A percentile compares a stretch with the other conserved stretches of the same genome.
phyloP scores from a whole-genome alignment of 2,113 vertebrate species.

The Rana temporaria region DNA sequence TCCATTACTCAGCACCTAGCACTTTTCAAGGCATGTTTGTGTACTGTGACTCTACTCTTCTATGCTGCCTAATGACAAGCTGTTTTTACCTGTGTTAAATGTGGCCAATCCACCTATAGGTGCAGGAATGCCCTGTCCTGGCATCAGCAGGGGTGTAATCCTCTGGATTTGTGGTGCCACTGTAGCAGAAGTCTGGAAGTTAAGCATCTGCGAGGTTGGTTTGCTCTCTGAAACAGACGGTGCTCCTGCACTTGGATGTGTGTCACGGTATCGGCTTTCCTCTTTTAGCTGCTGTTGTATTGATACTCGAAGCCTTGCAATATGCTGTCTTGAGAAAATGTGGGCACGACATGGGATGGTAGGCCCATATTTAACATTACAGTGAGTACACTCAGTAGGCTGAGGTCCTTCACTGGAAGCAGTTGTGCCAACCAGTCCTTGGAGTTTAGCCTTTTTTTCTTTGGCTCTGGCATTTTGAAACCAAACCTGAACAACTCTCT shows the following conservation, averaged over 20 bases:
- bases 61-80: background rate
- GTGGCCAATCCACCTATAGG: conserved; percentile 64
- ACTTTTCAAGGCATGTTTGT: too few species aligned
- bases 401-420: conserved; percentile 66
- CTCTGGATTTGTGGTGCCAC: conserved; percentile 41
- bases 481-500: conserved; percentile 93
- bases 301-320: conserved; percentile 78
- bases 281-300: conserved; percentile 71
- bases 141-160: conserved; percentile 32
- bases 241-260: conserved; percentile 50
- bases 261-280: conserved; percentile 70
- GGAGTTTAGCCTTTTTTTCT: conserved; percentile 88
- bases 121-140: conserved; percentile 57
- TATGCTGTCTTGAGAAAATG: conserved; percentile 86
- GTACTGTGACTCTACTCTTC: too few species aligned
- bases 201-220: conserved; percentile 57
- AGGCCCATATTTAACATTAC: conserved; percentile 84
- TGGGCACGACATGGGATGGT: conserved; percentile 86
- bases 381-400: conserved; percentile 83
- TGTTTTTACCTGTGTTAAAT: conserved; percentile 70
- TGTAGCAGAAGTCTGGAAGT: conserved; percentile 61
- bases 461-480: conserved; percentile 93
- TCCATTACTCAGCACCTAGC: too few species aligned
- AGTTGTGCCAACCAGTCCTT: conserved; percentile 73
- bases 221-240: conserved; percentile 30